Base-by-base conservation (phyloP, 2,113 vertebrate genomes). In the Eonycteris spelaea region DNA sequence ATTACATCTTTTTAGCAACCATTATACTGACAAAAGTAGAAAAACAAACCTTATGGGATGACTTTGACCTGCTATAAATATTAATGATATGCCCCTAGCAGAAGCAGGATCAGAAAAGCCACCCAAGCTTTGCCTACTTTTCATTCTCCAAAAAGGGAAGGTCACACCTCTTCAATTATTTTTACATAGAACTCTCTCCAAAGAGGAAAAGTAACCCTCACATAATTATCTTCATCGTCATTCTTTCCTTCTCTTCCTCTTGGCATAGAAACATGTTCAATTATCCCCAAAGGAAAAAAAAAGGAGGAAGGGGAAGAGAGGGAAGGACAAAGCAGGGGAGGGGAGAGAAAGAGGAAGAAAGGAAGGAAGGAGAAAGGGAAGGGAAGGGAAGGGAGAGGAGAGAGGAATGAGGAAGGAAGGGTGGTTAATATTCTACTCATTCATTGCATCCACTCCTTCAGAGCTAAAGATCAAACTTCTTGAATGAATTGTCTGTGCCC, bases 1-100 rank as follows among this genome's bases (percentile, higher is more conserved):
- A 94, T 57, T 40, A 24, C 22, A 22, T 15, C 86, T 77, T 96
- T 80, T 71, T 18, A 82, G 82, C 83, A 89, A 93, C 53, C 19
- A 71, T 0, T 21, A 65, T 12, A n/a, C 13, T 85, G 51, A 75
- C 22, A 53, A 51, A 95, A 71, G 74, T 33, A 38, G 14, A 51
- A 51, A 61, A 40, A 40, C 5, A 8, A 57, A 35, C 14, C 26
- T 5, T 28, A 13, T 19, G 18, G 38, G 53, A 67, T 28, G 48
- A 26, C 40, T 28, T 7, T 15, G 1, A 7, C 12, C 26, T 26
- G 55, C 48, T 61, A 3, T 26, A 24, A 92, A 67, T 71, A 71
- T 12, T 45, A 59, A 22, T 26, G 30, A n/a, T 4, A 5, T 38
- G 40, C 21, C 8, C 8, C 40, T 67, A 48, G 38, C n/a, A n/a